A percentile compares a stretch with the other conserved stretches of the same genome.
Evolutionary conservation across 2,113 vertebrate genomes (phyloP).

Genomic region (Plecturocebus donacophilus): DNA sequence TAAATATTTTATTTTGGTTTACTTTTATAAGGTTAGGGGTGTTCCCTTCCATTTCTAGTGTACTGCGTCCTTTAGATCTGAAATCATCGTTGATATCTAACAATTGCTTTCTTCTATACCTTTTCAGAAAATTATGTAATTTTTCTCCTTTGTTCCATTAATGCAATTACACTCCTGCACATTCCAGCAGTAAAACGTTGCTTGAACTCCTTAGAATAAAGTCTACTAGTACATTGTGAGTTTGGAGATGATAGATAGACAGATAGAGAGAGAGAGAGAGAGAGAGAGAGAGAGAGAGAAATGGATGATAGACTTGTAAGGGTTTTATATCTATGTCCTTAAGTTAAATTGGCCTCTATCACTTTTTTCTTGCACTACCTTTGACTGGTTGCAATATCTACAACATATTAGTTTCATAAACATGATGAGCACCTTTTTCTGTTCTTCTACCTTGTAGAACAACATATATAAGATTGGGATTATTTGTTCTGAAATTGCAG

Average conservation of each 20-base stretch:
- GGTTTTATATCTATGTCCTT: background rate
- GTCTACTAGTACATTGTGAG: background rate
- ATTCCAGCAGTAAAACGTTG: background rate
- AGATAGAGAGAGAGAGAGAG: background rate
- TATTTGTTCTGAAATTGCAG: background rate
- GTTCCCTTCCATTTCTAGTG: background rate
- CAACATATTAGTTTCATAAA: background rate
- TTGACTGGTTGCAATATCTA: background rate
- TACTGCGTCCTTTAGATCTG: background rate
- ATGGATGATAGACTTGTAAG: background rate
- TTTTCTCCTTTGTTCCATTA: background rate
- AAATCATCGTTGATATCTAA: background rate
- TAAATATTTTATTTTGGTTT: background rate
- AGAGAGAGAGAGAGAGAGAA: background rate
- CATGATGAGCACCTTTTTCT: background rate
- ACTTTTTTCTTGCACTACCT: background rate
- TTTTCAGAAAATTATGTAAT: constrained; percentile 1
- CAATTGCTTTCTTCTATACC: background rate
- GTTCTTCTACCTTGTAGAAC: background rate
- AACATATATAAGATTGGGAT: background rate
- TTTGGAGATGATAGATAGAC: background rate
- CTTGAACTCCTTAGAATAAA: background rate
- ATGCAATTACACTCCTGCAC: background rate
- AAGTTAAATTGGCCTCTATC: background rate
- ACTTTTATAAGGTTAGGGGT: background rate